Evolutionary conservation across 2,888 invertebrate species (phyloP).

Genomic region (Meloe dianella): DNA sequence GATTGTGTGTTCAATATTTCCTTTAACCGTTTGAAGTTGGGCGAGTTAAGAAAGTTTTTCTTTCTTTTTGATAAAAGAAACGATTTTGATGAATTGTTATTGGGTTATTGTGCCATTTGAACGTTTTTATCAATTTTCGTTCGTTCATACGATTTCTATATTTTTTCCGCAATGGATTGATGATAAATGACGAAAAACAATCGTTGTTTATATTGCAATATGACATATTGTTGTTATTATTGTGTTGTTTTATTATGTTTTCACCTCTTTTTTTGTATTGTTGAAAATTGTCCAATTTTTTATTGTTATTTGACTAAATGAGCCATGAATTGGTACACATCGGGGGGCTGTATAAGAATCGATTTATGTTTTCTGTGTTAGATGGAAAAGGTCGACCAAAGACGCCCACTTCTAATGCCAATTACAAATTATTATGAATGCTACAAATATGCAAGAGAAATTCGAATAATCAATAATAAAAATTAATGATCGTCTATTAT

Average conservation of each 20-base stretch:
- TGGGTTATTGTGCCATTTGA: slow-evolving; percentile 3
- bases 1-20: background rate
- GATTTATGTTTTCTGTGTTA: slow-evolving; percentile 5
- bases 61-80: background rate
- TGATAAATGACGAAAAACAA: slow-evolving; percentile 2
- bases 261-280: background rate
- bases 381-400: slow-evolving; percentile 9
- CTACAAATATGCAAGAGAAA: background rate
- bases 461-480: background rate
- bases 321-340: background rate
- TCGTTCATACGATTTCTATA: background rate
- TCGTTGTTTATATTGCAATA: background rate
- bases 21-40: background rate
- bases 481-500: background rate
- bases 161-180: background rate
- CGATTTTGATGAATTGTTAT: slow-evolving; percentile 3
- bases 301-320: background rate
- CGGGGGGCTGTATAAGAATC: background rate
- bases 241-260: background rate
- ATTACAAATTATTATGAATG: background rate
- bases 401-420: slow-evolving; percentile 7
- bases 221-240: background rate
- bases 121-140: slow-evolving; percentile 1
- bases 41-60: background rate
- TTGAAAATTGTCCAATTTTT: background rate